Percentiles rank a stretch among this genome's conserved stretches.
Conservation (phyloP, 2,113 vertebrate species). For the Micronycteris hirsuta region DNA sequence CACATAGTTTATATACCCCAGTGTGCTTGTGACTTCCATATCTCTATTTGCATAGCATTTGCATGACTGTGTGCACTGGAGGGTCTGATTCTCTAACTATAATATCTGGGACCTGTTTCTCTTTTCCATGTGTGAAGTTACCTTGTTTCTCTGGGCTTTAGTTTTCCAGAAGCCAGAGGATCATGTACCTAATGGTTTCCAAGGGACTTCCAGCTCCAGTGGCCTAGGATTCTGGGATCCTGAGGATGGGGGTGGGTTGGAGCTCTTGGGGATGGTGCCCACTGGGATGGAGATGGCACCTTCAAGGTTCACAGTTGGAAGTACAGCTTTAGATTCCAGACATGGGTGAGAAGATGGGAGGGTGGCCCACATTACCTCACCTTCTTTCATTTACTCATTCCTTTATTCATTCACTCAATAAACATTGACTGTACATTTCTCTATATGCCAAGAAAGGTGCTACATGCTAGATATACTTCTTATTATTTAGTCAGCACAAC, state of each 20-base stretch:
- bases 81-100: slow-evolving; percentile 14
- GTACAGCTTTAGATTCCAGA: background rate
- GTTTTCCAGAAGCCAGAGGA: background rate
- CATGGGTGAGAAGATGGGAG: background rate
- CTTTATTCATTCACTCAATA: background rate
- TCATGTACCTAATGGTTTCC: background rate
- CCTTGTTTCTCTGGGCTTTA: background rate
- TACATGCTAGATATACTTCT: background rate
- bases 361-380: background rate
- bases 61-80: background rate
- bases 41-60: slow-evolving; percentile 39
- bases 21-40: background rate
- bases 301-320: background rate
- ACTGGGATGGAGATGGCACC: background rate
- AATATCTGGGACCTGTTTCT: background rate
- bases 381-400: background rate
- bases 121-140: background rate
- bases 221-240: background rate
- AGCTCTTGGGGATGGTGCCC: background rate
- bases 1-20: background rate
- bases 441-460: background rate
- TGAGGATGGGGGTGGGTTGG: background rate
- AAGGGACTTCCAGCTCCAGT: background rate
- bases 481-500: background rate
- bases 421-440: background rate